phyloP scores from a whole-genome alignment of 2,888 invertebrate genomes.

The Volucella inanis region DNA sequence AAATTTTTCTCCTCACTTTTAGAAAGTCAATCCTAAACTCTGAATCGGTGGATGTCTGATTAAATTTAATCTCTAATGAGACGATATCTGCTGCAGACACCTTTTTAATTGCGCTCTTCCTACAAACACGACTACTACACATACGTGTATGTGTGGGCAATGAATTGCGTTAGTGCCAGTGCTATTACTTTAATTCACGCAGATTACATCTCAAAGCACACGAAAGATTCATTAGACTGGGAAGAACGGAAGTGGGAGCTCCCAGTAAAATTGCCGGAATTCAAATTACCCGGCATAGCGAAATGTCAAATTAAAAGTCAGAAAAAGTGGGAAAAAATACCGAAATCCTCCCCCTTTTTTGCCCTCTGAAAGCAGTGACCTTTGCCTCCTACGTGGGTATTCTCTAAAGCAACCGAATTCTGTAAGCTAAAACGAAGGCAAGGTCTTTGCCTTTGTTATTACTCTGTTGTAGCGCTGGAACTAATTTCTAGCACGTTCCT shows the following conservation, averaged over 20 bases:
- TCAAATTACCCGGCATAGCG: too few relatives aligned
- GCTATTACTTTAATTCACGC: too few relatives aligned
- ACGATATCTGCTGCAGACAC: constrained; percentile 52
- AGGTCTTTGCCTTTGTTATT: background rate
- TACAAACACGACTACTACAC: background rate
- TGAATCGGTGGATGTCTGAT: constrained; percentile 4
- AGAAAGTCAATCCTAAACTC: background rate
- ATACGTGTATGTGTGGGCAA: background rate
- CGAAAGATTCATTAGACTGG: too few relatives aligned
- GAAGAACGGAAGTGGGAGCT: too few relatives aligned
- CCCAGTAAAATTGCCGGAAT: too few relatives aligned
- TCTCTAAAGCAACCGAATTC: constrained; percentile 1
- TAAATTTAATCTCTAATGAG: constrained; percentile 56
- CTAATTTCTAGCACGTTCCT: constrained; percentile 45
- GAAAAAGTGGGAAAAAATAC: too few relatives aligned
- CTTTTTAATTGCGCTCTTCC: constrained; percentile 54
- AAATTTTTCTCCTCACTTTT: background rate
- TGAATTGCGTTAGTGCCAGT: too few relatives aligned
- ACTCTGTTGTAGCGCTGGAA: constrained; percentile 1
- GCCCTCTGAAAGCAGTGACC: constrained; percentile 11
- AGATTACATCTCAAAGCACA: too few relatives aligned
- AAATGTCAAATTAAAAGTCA: too few relatives aligned
- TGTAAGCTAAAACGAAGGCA: background rate
- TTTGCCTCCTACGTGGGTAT: background rate
- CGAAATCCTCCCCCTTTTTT: too few relatives aligned